Evolutionary conservation across 2,113 vertebrate genomes (phyloP).

Genomic region (Ammodytes marinus): DNA sequence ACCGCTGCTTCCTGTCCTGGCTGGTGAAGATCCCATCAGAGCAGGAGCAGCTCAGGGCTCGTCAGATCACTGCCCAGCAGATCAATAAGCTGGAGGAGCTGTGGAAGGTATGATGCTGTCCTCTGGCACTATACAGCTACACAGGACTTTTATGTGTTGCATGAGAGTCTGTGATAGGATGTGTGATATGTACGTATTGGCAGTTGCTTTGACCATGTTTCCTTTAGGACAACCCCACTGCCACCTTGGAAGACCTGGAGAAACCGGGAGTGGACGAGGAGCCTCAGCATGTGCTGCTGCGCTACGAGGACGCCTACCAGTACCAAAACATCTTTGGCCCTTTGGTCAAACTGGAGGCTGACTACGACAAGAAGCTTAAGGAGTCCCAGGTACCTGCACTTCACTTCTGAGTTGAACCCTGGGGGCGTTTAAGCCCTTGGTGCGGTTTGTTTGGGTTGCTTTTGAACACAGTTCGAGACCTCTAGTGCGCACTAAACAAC

Average conservation of each 20-base stretch:
- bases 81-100: slow-evolving; percentile 99
- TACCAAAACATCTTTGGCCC: slow-evolving; percentile 99
- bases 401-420: not conserved
- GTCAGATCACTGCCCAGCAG: slow-evolving; percentile 98
- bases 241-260: slow-evolving; percentile 96
- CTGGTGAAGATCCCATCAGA: slow-evolving; percentile 98
- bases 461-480: too few relatives aligned
- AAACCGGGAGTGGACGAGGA: slow-evolving; percentile 98
- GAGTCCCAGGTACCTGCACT: slow-evolving; percentile 92
- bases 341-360: slow-evolving; percentile 97
- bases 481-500: too few relatives aligned
- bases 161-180: not conserved
- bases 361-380: slow-evolving; percentile 99
- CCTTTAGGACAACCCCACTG: slow-evolving; percentile 94
- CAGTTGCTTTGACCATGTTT: not conserved
- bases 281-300: slow-evolving; percentile 95
- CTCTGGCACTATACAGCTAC: not conserved
- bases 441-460: too few relatives aligned
- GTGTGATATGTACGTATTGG: not conserved
- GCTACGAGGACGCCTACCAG: slow-evolving; percentile 98
- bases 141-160: not conserved
- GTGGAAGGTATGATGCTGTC: slow-evolving; percentile 90
- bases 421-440: too few relatives aligned
- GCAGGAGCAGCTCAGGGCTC: slow-evolving; percentile 95
- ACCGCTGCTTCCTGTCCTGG: slow-evolving; percentile 98